phyloP scores from a whole-genome alignment of 2,888 invertebrate genomes.

The Pollenia labialis region DNA sequence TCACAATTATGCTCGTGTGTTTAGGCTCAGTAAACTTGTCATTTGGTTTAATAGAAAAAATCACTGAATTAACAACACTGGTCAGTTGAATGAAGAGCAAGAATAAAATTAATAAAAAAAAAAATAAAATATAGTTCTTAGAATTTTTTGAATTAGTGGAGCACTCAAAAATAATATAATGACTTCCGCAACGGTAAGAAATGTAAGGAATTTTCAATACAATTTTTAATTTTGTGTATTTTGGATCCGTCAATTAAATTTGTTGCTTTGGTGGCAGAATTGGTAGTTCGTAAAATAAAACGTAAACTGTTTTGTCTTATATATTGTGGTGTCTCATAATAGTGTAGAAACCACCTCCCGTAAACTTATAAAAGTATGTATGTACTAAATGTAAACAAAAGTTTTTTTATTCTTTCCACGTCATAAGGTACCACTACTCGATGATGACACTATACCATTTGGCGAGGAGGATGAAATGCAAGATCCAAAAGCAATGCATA shows the following conservation, averaged over 20 bases:
- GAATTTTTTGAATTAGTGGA: constrained; percentile 10
- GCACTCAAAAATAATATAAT: constrained; percentile 72
- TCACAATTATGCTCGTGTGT: too few relatives aligned
- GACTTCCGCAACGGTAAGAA: constrained; percentile 84
- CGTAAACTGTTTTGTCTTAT: constrained; percentile 32
- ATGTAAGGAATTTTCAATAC: constrained; percentile 80
- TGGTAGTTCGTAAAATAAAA: constrained; percentile 6
- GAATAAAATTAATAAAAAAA: constrained; percentile 14
- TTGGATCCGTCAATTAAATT: constrained; percentile 22
- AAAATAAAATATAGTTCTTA: constrained; percentile 36
- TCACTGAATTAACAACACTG: background rate
- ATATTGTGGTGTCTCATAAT: constrained; percentile 2
- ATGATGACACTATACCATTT: constrained; percentile 94
- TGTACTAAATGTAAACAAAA: constrained; percentile 30
- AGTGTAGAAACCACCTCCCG: background rate
- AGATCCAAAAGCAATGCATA: constrained; percentile 77
- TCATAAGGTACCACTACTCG: constrained; percentile 92
- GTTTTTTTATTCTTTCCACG: constrained; percentile 78
- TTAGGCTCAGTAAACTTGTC: background rate
- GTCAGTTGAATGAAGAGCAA: background rate
- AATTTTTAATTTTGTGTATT: constrained; percentile 74
- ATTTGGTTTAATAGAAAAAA: background rate
- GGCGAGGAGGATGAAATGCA: constrained; percentile 91
- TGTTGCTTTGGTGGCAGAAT: constrained; percentile 54
- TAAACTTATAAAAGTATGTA: background rate